A percentile compares a stretch with the other conserved stretches of the same genome.
Conservation (phyloP, 1,140 invertebrate species). For the Bombus confusus region DNA sequence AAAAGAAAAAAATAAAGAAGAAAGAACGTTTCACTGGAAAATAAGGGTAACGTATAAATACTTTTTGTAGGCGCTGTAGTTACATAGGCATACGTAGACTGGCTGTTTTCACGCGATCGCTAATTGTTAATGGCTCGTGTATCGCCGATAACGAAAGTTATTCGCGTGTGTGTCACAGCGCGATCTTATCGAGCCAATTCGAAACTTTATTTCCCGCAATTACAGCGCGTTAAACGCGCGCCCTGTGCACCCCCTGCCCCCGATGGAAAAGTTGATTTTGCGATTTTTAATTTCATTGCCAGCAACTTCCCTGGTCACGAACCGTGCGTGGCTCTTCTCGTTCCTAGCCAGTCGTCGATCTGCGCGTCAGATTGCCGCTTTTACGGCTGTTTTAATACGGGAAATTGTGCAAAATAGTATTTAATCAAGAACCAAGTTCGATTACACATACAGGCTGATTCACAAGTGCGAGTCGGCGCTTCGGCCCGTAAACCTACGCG, state of each 20-base stretch:
- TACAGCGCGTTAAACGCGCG: conserved; percentile 3
- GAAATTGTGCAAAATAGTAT: neutral
- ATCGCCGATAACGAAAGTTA: conserved; percentile 2
- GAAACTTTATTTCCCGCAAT: conserved; percentile 29
- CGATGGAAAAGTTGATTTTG: neutral
- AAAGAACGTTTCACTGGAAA: neutral
- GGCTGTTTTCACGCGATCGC: conserved; percentile 12
- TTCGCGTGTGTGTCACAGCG: neutral
- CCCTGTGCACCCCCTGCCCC: too few species aligned
- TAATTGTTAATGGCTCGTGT: conserved; percentile 24
- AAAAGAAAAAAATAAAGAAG: neutral
- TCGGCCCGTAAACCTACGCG: too few species aligned
- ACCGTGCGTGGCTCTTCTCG: neutral
- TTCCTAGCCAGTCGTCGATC: neutral
- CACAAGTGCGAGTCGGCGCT: too few species aligned
- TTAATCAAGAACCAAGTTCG: neutral
- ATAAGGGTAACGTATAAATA: neutral
- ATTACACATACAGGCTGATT: too few species aligned
- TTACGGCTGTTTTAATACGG: neutral
- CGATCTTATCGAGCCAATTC: conserved; percentile 16
- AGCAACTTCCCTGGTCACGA: neutral
- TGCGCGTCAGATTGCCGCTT: neutral
- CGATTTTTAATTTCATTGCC: neutral
- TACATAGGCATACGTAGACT: neutral
- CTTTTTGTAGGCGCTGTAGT: neutral